A percentile compares a stretch with the other conserved stretches of the same genome.
Conservation (phyloP, 2,113 vertebrate genomes). For the Gavia stellata region DNA sequence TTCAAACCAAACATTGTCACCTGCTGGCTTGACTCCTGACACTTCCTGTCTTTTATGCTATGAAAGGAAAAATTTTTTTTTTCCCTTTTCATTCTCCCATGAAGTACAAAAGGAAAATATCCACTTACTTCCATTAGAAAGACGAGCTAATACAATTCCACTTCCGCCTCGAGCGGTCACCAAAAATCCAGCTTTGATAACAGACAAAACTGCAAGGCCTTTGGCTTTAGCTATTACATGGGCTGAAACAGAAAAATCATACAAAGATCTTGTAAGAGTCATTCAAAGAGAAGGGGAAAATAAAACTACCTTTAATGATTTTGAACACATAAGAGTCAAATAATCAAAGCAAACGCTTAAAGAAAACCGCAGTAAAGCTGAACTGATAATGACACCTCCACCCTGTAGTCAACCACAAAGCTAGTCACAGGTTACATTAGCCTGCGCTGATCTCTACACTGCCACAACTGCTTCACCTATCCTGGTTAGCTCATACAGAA, state of each 20-base stretch:
- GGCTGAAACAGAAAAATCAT: slow-evolving; percentile 68
- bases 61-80: background rate
- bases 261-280: background rate
- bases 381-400: background rate
- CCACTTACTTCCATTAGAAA: slow-evolving; percentile 86
- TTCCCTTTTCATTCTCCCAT: background rate
- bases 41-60: background rate
- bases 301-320: background rate
- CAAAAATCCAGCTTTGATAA: slow-evolving; percentile 95
- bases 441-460: background rate
- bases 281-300: background rate
- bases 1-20: background rate
- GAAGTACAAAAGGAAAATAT: background rate
- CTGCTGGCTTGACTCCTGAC: background rate
- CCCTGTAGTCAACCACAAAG: background rate
- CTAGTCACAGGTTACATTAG: background rate
- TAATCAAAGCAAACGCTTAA: background rate
- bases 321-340: background rate
- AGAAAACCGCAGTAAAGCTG: background rate
- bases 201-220: slow-evolving; percentile 90
- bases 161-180: slow-evolving; percentile 94
- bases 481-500: background rate
- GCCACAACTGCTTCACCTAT: background rate
- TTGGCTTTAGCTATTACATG: slow-evolving; percentile 93
- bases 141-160: slow-evolving; percentile 88